phyloP scores from a whole-genome alignment of 2,797 vertebrate genomes.

The Chaenodraco wilsoni region DNA sequence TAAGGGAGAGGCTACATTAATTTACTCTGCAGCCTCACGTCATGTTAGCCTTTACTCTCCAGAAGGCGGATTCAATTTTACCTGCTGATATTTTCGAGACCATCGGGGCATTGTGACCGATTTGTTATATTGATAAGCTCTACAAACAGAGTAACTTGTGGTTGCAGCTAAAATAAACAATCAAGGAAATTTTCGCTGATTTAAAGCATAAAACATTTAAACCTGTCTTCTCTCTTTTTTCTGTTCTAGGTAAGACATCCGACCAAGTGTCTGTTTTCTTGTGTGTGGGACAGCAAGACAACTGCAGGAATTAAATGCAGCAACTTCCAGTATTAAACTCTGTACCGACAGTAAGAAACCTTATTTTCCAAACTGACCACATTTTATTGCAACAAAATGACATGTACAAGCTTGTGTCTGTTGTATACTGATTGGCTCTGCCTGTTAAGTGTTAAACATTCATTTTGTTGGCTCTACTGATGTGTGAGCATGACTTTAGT shows the following conservation, averaged over 20 bases:
- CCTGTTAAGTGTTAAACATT: not conserved
- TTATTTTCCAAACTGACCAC: not conserved
- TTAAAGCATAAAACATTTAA: not conserved
- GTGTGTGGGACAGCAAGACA: not conserved
- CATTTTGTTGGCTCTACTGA: not conserved
- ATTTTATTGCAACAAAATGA: not conserved
- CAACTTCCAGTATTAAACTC: not conserved
- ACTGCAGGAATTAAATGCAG: not conserved
- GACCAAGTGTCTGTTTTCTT: not conserved
- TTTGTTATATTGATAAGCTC: no score
- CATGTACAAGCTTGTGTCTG: no score
- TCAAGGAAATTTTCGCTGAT: not conserved
- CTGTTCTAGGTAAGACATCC: constrained; percentile 8
- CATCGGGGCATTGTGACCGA: no score
- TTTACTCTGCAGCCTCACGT: not conserved
- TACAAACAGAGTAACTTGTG: not conserved
- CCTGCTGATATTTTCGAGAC: not conserved
- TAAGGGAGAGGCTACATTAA: not conserved
- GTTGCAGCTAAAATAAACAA: not conserved
- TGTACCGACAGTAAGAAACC: constrained; percentile 9
- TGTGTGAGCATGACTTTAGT: not conserved
- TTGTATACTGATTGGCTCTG: no score
- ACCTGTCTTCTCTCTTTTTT: not conserved
- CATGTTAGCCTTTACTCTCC: not conserved
- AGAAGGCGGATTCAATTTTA: not conserved